Percentiles rank a stretch among this genome's conserved stretches.
Conservation (phyloP, 2,888 invertebrate species). For the Seira sanloemensis region DNA sequence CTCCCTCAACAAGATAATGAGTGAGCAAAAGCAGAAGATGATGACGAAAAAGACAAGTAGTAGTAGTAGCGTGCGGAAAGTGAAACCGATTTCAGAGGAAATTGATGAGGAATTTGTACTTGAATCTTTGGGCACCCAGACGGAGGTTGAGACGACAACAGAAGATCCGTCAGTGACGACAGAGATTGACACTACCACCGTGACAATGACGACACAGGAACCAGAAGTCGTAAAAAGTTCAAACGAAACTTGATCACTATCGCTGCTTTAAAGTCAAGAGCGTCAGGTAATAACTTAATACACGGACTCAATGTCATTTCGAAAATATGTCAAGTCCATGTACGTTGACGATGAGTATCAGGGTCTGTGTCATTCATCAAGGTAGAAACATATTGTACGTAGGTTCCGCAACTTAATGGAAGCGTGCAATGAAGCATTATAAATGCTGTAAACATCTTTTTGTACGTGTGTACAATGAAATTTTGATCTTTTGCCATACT, state of each 20-base stretch:
- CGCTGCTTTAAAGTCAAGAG: neutral
- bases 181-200: neutral
- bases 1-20: neutral
- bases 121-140: neutral
- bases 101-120: neutral
- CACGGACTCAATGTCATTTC: neutral
- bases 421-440: neutral
- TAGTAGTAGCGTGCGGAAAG: neutral
- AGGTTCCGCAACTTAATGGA: neutral
- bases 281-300: neutral
- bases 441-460: neutral
- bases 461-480: neutral
- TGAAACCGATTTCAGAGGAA: neutral
- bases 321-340: neutral
- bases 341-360: neutral
- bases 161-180: neutral
- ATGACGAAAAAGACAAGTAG: neutral
- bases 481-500: slow-evolving; percentile 33
- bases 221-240: neutral
- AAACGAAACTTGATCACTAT: neutral
- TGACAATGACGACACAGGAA: neutral
- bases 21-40: neutral
- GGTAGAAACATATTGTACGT: neutral
- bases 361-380: neutral
- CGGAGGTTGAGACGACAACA: neutral